Evolutionary conservation across 2,113 vertebrate species (phyloP).

Genomic region (Embiotoca jacksoni): DNA sequence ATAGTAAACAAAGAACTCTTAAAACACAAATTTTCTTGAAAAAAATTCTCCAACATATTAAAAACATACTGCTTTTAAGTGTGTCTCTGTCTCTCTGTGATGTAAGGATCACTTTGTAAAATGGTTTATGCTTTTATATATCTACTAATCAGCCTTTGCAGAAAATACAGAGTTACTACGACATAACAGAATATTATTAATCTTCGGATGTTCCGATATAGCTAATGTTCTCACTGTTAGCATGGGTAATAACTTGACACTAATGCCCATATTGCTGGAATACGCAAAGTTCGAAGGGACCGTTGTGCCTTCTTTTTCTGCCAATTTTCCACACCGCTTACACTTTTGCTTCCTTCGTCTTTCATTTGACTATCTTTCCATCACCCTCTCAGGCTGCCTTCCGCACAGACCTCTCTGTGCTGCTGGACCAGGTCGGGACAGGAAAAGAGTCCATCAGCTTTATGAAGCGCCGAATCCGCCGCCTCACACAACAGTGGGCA

Average conservation of each 20-base stretch:
- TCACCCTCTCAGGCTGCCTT: conserved; percentile 87
- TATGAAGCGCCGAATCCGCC: conserved; percentile 94
- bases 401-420: conserved; percentile 88
- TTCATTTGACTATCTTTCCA: neutral
- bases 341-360: neutral
- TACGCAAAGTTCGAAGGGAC: neutral
- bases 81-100: neutral
- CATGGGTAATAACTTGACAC: neutral
- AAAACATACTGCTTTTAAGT: neutral
- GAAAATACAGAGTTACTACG: conserved; percentile 4
- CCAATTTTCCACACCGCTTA: neutral
- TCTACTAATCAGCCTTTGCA: conserved; percentile 1
- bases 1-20: no score
- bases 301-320: neutral
- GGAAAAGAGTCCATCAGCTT: conserved; percentile 98
- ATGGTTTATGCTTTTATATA: neutral
- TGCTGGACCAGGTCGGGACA: conserved; percentile 93
- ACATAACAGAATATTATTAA: neutral
- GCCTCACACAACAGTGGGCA: conserved; percentile 91
- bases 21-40: no score
- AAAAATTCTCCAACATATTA: no score
- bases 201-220: neutral
- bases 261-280: neutral
- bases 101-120: neutral
- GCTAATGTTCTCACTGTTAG: neutral